Base-by-base conservation (phyloP, 2,113 vertebrate species). In the Alces alces region DNA sequence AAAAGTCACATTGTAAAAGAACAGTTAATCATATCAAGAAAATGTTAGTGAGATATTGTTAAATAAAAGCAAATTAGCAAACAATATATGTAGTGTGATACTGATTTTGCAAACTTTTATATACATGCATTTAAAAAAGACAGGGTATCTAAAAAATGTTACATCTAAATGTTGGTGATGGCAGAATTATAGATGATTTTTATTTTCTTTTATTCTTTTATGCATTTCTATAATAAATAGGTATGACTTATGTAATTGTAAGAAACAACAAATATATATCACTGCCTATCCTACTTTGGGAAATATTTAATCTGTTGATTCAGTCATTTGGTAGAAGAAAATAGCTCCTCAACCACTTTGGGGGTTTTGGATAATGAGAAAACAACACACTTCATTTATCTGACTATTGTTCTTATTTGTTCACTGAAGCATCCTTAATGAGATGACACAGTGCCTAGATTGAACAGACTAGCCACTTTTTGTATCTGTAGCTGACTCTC, bases 21-120 rank as follows among this genome's bases (percentile, higher is more conserved):
- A 84, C 52, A 91, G 33, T 61, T 61, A 90, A 82, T 76, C 60
- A 30, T 45, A 89, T 60, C n/a, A 78, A 91, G 21, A 60, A 95
- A 80, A 95, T 55, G 39, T 64, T 86, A 93, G 27, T 55, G 36
- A 93, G 15, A 86, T 64, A 54, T 28, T 90, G 27, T 57, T 83
- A 93, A 84, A 79, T 90, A 70, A 94, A 93, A 43, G n/a, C 28
- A 94, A 89, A 91, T 50, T 50, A 92, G 28, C n/a, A 73, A 84
- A 82, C 2, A 83, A 36, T 64, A 57, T 73, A 80, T 36, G 33
- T 79, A 93, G 14, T 55, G 30, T 78, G 58, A 78, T 43, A 86
- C 19, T 17, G 39, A 45, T 83, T 66, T 79, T 92, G 80, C 45
- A 78, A 78, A 93, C 9, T 27, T 91, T 13, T n/a, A 8, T 30